These are phyloP conservation scores for Rhogogaster chlorosoma DNA, from an alignment of 2,888 invertebrate genomes.

Conservation along the genomic window DNA sequence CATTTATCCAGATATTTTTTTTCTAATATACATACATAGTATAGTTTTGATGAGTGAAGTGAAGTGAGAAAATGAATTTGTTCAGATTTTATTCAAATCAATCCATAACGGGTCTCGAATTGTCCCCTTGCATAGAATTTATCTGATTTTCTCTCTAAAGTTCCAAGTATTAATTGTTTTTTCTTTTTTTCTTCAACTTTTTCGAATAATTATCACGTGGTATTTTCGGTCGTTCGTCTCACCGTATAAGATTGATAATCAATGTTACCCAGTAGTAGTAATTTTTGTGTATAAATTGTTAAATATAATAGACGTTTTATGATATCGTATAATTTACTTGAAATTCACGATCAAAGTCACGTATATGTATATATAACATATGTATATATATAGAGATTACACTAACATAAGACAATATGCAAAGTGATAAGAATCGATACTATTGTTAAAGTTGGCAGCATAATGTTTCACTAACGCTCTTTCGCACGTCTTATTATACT, in stretches of 20 bases:
- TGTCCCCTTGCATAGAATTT: not conserved
- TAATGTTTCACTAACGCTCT: slow-evolving; percentile 59
- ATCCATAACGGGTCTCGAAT: not conserved
- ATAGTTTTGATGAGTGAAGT: not conserved
- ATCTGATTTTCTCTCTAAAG: no score
- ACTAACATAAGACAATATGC: slow-evolving; percentile 34
- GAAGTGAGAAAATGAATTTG: not conserved
- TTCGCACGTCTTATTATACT: not conserved
- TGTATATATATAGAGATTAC: slow-evolving; percentile 9
- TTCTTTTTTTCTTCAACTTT: no score
- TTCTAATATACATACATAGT: not conserved
- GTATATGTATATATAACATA: not conserved
- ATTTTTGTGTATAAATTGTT: slow-evolving; percentile 53
- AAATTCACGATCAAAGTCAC: not conserved
- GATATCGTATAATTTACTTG: slow-evolving; percentile 34
- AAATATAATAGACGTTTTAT: slow-evolving; percentile 25
- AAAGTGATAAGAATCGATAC: slow-evolving; percentile 41
- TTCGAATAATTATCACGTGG: not conserved
- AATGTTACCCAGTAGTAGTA: not conserved
- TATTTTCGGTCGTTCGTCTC: not conserved
- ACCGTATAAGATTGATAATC: not conserved
- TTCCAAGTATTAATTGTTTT: no score
- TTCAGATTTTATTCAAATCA: slow-evolving; percentile 11
- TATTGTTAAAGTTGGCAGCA: slow-evolving; percentile 64
- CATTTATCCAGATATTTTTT: slow-evolving; percentile 13